These are phyloP conservation scores for Camelus dromedarius DNA, from an alignment of 2,113 vertebrate genomes.

Conservation along the genomic window DNA sequence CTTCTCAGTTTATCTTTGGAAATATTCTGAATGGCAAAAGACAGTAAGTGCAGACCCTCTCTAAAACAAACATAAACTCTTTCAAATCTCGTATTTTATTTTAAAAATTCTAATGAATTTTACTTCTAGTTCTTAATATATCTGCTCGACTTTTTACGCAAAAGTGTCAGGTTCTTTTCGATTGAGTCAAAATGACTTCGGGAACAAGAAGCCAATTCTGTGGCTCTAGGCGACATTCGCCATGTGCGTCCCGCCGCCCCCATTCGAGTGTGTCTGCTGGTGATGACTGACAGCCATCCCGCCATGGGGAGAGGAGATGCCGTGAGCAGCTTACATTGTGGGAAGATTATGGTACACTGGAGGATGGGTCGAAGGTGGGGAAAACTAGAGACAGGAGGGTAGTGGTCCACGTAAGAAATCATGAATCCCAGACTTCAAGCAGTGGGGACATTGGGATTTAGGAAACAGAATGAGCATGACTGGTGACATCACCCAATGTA, in stretches of 20 bases:
- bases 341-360: not conserved
- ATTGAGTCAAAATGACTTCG: not conserved
- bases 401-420: not conserved
- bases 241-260: accelerated
- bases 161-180: not conserved
- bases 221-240: not conserved
- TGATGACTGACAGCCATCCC: too few species aligned
- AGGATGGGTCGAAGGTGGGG: not conserved
- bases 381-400: not conserved
- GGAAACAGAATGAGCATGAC: not conserved
- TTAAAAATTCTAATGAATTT: not conserved
- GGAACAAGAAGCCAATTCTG: not conserved
- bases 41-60: not conserved
- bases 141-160: not conserved
- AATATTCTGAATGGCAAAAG: not conserved
- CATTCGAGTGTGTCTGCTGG: not conserved
- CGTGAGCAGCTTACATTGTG: not conserved
- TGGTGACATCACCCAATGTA: not conserved
- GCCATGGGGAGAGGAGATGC: not conserved
- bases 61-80: not conserved
- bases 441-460: not conserved
- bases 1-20: not conserved
- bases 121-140: not conserved
- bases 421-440: not conserved
- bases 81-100: not conserved